These are phyloP conservation scores for Nesoenas mayeri DNA, from an alignment of 2,113 vertebrate species.

Conservation along the genomic window DNA sequence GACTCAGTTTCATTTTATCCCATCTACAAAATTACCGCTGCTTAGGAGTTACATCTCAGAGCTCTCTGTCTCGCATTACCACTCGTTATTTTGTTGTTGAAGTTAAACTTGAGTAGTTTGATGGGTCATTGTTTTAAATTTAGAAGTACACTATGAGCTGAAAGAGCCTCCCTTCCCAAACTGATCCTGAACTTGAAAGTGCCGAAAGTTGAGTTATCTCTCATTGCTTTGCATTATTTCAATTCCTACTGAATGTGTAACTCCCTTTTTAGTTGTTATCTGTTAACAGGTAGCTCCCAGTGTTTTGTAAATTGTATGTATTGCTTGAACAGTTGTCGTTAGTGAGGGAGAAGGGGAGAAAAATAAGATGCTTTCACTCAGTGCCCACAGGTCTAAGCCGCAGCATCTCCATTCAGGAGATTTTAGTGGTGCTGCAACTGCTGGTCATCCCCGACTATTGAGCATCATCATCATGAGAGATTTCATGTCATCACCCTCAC, in stretches of 20 bases:
- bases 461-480: neutral
- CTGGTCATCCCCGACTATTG: neutral
- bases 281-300: neutral
- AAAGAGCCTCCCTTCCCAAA: neutral
- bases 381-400: neutral
- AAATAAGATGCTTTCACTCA: rapidly evolving
- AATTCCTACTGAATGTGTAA: neutral
- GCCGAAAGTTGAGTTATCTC: neutral
- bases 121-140: neutral
- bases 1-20: neutral
- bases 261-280: neutral
- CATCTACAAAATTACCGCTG: neutral
- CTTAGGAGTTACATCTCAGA: neutral
- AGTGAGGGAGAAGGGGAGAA: neutral
- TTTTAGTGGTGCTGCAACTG: neutral
- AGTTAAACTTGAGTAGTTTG: neutral
- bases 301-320: neutral
- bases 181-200: neutral
- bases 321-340: neutral
- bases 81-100: neutral
- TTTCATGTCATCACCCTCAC: neutral
- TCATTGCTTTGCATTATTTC: neutral
- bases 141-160: neutral
- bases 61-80: neutral
- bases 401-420: neutral